These are phyloP conservation scores for Portunus trituberculatus DNA, from an alignment of 1,140 invertebrate species.

Conservation along the genomic window DNA sequence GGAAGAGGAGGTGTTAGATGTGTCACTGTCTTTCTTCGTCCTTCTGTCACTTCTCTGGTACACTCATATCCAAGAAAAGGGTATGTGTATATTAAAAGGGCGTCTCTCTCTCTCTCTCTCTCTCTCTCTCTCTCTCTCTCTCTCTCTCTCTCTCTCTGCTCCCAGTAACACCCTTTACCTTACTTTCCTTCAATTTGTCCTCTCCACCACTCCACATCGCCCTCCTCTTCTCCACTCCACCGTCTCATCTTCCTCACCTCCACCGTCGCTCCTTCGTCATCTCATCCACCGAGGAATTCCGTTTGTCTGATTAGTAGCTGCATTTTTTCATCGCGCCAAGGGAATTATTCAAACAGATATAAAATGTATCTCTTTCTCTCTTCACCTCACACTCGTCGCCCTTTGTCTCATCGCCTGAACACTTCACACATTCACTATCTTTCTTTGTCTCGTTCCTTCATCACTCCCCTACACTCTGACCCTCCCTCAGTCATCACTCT, in stretches of 20 bases:
- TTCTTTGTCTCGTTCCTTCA: background rate
- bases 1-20: too few species aligned
- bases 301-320: background rate
- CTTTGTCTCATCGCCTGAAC: background rate
- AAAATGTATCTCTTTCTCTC: background rate
- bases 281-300: background rate
- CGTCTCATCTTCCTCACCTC: background rate
- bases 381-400: background rate
- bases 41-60: background rate
- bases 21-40: background rate
- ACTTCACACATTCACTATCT: background rate
- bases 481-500: background rate
- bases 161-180: too few species aligned
- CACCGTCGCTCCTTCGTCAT: background rate
- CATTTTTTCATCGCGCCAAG: background rate
- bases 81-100: too few species aligned
- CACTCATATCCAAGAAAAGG: background rate
- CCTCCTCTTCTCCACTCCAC: background rate
- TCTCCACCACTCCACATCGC: background rate
- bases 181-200: too few species aligned
- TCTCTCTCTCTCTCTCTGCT: background rate
- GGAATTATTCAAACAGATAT: background rate
- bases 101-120: slow-evolving; percentile 34
- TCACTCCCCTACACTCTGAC: background rate
- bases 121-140: slow-evolving; percentile 6